Evolutionary conservation across 2,888 invertebrate genomes (phyloP).

Genomic region (Aphidius colemani): DNA sequence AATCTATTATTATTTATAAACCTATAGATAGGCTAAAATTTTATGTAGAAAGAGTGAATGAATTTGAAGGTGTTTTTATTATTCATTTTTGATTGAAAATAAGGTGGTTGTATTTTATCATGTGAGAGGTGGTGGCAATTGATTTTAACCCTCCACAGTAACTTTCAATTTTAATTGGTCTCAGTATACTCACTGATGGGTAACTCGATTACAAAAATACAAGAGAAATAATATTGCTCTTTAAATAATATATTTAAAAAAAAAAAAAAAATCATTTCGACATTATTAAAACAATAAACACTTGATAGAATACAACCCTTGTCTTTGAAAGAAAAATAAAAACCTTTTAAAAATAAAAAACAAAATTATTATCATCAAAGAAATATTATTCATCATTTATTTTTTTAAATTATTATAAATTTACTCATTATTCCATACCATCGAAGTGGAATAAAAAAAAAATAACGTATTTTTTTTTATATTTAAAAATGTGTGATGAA

Average conservation of each 20-base stretch:
- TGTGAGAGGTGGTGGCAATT: conserved; percentile 37
- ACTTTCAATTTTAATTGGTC: conserved; percentile 35
- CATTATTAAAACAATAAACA: not conserved
- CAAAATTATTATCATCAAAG: not conserved
- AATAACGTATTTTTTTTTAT: not conserved
- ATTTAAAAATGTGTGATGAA: no score
- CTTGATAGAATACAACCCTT: not conserved
- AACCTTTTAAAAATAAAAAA: no score
- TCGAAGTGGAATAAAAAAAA: no score
- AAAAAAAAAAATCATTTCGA: not conserved
- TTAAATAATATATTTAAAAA: not conserved
- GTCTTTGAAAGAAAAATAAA: no score
- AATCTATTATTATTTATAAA: conserved; percentile 8
- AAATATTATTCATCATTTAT: conserved; percentile 1
- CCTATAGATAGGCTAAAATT: no score
- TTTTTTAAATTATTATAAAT: conserved; percentile 3
- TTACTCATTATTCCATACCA: not conserved
- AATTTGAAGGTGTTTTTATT: no score
- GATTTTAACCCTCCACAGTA: conserved; percentile 40
- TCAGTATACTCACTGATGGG: conserved; percentile 14
- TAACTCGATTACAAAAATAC: conserved; percentile 5
- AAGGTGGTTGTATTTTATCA: conserved; percentile 4
- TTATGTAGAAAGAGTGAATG: no score
- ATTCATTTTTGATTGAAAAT: no score
- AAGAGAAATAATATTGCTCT: not conserved